phyloP scores from a whole-genome alignment of 1,140 invertebrate species.

The Pissodes strobi region DNA sequence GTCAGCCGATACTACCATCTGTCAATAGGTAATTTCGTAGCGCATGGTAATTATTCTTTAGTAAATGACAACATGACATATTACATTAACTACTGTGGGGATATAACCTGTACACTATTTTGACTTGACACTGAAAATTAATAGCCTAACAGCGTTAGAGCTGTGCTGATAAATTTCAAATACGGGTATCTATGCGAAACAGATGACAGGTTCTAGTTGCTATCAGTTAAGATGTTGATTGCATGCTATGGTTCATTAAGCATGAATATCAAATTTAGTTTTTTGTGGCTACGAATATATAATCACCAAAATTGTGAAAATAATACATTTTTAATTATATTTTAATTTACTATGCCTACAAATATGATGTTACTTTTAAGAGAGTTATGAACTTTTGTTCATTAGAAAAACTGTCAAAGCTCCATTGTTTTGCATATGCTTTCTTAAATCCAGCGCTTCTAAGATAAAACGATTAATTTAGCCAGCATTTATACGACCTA shows the following conservation, averaged over 20 bases:
- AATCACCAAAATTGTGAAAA: too few species aligned
- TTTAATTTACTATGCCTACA: too few species aligned
- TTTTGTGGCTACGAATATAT: too few species aligned
- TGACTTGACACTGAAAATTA: slow-evolving; percentile 39
- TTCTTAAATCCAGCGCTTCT: too few species aligned
- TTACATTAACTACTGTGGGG: slow-evolving; percentile 38
- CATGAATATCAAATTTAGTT: too few species aligned
- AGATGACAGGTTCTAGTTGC: not conserved
- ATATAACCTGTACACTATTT: slow-evolving; percentile 38
- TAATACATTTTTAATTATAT: too few species aligned
- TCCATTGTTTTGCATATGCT: too few species aligned
- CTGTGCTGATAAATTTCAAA: slow-evolving; percentile 21
- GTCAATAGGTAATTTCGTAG: slow-evolving; percentile 31
- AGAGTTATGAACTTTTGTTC: too few species aligned
- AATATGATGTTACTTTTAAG: too few species aligned
- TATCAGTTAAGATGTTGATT: slow-evolving; percentile 18
- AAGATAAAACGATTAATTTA: too few species aligned
- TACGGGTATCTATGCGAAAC: not conserved
- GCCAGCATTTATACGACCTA: too few species aligned
- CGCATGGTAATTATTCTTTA: slow-evolving; percentile 31
- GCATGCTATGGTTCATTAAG: not conserved
- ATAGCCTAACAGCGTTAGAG: slow-evolving; percentile 32
- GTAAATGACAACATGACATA: slow-evolving; percentile 38
- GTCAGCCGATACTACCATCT: slow-evolving; percentile 19
- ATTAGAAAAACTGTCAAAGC: too few species aligned